These are phyloP conservation scores for Phylloscopus trochiloides DNA, from an alignment of 2,113 vertebrate species.

Conservation along the genomic window DNA sequence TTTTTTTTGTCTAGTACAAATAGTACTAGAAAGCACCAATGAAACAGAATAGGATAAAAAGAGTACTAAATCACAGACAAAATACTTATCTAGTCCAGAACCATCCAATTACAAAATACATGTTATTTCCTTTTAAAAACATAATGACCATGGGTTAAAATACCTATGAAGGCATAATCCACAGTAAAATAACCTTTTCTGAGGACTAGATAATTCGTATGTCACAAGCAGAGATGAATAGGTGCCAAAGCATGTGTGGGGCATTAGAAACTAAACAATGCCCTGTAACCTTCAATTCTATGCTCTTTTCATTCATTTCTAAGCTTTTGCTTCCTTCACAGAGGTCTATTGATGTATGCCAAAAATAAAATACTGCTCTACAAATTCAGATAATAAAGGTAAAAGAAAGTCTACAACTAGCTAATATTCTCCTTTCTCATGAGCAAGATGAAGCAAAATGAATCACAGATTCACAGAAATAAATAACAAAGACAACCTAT, in stretches of 20 bases:
- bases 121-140: not conserved
- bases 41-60: not conserved
- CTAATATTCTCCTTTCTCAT: not conserved
- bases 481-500: not conserved
- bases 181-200: not conserved
- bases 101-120: not conserved
- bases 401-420: not conserved
- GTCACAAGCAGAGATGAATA: not conserved
- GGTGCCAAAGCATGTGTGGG: not conserved
- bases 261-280: not conserved
- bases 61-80: not conserved
- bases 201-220: not conserved
- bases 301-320: not conserved
- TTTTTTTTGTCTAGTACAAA: not conserved
- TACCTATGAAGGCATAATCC: not conserved
- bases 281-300: not conserved
- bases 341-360: not conserved
- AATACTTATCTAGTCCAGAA: not conserved
- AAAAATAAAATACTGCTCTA: not conserved
- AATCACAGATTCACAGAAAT: not conserved
- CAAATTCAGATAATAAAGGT: not conserved
- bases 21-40: not conserved
- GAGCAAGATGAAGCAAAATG: not conserved
- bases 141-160: not conserved
- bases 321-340: not conserved